Conservation (phyloP, 2,113 vertebrate genomes). For the Microtus montanus region DNA sequence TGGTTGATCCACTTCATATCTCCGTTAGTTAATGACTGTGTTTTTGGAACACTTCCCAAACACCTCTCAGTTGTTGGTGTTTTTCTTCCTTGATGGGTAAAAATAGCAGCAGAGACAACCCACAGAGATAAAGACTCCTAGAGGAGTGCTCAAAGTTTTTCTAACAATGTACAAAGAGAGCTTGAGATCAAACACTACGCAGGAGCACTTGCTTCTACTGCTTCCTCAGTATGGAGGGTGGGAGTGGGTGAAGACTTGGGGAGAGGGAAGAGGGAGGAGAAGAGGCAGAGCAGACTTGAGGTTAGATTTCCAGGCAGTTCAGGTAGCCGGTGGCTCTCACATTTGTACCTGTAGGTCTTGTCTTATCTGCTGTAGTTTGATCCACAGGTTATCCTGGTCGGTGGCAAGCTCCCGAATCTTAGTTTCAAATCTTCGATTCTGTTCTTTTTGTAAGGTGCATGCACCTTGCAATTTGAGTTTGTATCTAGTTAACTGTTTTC, state of each 20-base stretch:
- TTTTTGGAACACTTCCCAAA: background rate
- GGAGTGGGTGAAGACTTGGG: background rate
- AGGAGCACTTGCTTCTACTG: background rate
- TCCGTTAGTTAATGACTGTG: background rate
- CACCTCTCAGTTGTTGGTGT: background rate
- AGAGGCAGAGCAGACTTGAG: background rate
- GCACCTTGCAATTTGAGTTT: conserved; percentile 86
- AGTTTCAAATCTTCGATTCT: conserved; percentile 85
- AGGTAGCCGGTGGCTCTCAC: background rate
- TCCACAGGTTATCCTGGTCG: conserved; percentile 85
- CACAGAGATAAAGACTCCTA: conserved; percentile 1
- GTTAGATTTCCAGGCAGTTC: background rate
- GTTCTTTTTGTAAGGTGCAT: conserved; percentile 85
- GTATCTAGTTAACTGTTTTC: conserved; percentile 85
- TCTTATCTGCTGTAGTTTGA: conserved; percentile 70
- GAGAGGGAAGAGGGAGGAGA: background rate
- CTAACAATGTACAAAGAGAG: background rate
- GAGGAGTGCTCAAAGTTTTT: background rate
- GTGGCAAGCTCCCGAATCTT: conserved; percentile 84
- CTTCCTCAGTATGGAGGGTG: background rate
- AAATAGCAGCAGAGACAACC: background rate
- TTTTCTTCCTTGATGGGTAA: conserved; percentile 31
- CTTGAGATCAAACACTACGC: background rate
- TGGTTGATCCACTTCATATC: conserved; percentile 38
- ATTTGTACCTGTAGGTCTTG: conserved; percentile 81